These are phyloP conservation scores for Notothenia rossii DNA, from an alignment of 2,113 vertebrate species.

Conservation along the genomic window DNA sequence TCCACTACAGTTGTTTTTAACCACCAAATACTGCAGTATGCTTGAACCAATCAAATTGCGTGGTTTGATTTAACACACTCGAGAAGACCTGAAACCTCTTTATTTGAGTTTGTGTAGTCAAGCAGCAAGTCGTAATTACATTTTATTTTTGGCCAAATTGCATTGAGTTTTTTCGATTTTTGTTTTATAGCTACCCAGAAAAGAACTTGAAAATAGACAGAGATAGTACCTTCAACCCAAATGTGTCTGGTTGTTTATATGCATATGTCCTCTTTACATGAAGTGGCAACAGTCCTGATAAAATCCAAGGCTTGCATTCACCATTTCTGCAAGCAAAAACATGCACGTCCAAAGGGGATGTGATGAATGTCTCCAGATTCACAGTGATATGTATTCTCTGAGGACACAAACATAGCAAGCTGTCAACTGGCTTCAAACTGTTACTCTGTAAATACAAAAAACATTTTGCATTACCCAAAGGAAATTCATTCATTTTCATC, in stretches of 20 bases:
- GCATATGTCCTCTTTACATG: background rate
- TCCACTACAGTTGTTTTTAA: background rate
- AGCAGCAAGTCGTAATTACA: background rate
- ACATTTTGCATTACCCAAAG: conserved; percentile 36
- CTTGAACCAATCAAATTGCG: conserved; percentile 4
- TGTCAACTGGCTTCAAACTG: conserved; percentile 59
- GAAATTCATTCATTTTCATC: background rate
- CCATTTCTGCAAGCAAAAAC: conserved; percentile 13
- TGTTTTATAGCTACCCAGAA: background rate
- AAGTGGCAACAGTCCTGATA: conserved; percentile 7
- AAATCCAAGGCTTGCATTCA: conserved; percentile 4
- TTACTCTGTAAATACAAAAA: conserved; percentile 43
- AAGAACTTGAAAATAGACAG: background rate
- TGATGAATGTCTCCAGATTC: conserved; percentile 27
- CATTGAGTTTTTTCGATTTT: conserved; percentile 6
- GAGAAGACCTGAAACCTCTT: background rate
- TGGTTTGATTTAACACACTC: conserved; percentile 24
- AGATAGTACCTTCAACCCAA: background rate
- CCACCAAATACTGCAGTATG: background rate
- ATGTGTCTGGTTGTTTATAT: conserved; percentile 10
- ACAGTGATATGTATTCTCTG: conserved; percentile 36
- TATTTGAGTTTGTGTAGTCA: conserved; percentile 13
- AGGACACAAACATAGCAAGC: conserved; percentile 51
- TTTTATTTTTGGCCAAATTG: conserved; percentile 14
- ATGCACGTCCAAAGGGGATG: conserved; percentile 28